Percentiles rank a stretch among this genome's conserved stretches.
These are phyloP conservation scores for Cynopterus brachyotis DNA, from an alignment of 2,113 vertebrate species.

Conservation along the genomic window DNA sequence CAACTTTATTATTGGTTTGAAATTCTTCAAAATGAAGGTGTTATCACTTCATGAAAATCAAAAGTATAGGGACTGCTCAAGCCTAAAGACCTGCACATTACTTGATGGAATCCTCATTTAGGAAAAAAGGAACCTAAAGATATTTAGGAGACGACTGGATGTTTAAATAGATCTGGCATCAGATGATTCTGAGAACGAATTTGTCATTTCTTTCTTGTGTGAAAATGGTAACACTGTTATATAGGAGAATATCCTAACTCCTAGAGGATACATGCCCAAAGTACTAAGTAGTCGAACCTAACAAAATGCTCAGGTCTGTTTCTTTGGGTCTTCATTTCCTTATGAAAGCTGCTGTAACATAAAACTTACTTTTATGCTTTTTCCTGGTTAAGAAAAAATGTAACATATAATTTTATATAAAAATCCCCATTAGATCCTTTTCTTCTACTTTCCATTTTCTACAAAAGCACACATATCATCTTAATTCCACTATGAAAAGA, in stretches of 20 bases:
- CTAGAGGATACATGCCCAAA: not conserved
- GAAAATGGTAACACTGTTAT: not conserved
- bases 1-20: not conserved
- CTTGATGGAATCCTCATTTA: not conserved
- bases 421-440: not conserved
- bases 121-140: not conserved
- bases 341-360: not conserved
- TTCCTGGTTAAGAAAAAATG: not conserved
- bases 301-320: not conserved
- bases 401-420: constrained; percentile 20
- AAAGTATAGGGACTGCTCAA: not conserved
- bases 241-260: not conserved
- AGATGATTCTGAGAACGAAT: not conserved
- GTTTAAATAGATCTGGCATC: not conserved
- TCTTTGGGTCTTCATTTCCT: not conserved
- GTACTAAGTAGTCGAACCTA: not conserved
- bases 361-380: not conserved
- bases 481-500: not conserved
- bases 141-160: not conserved
- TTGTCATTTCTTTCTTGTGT: not conserved
- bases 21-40: not conserved
- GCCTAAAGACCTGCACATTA: constrained; percentile 7
- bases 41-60: not conserved
- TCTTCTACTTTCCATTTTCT: not conserved
- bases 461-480: not conserved